These are phyloP conservation scores for Drosophila subsilvestris DNA, from an alignment of 2,888 invertebrate species.

Conservation along the genomic window DNA sequence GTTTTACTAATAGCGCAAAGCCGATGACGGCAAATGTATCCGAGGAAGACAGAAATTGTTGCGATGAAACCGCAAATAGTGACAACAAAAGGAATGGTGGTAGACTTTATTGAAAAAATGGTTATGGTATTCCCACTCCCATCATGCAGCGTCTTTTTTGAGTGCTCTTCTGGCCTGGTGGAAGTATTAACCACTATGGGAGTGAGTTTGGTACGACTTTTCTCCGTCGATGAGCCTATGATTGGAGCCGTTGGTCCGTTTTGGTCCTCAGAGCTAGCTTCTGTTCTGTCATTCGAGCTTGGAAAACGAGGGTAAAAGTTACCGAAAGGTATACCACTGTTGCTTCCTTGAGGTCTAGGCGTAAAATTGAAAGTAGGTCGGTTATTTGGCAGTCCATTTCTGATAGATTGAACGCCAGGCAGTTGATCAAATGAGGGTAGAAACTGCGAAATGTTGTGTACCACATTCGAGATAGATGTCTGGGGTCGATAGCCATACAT, in stretches of 20 bases:
- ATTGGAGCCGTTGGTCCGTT: slow-evolving; percentile 13
- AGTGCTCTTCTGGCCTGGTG: slow-evolving; percentile 22
- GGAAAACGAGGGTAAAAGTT: slow-evolving; percentile 73
- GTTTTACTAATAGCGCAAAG: slow-evolving; percentile 88
- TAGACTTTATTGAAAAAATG: slow-evolving; percentile 85
- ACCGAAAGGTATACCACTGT: slow-evolving; percentile 78
- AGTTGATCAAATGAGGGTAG: slow-evolving; percentile 82
- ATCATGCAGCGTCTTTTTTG: slow-evolving; percentile 27
- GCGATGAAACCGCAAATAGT: slow-evolving; percentile 89
- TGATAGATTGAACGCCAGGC: slow-evolving; percentile 82
- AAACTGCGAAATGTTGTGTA: slow-evolving; percentile 81
- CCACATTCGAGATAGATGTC: slow-evolving; percentile 80
- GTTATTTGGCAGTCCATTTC: slow-evolving; percentile 77
- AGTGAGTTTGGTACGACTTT: slow-evolving; percentile 77
- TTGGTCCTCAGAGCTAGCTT: slow-evolving; percentile 26
- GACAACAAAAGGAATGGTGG: slow-evolving; percentile 88
- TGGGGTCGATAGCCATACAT: slow-evolving; percentile 73
- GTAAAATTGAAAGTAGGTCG: slow-evolving; percentile 66
- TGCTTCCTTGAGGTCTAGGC: slow-evolving; percentile 67
- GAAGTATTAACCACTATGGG: slow-evolving; percentile 65
- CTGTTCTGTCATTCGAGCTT: slow-evolving; percentile 2
- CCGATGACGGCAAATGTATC: slow-evolving; percentile 88
- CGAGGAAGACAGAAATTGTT: slow-evolving; percentile 87
- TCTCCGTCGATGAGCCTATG: slow-evolving; percentile 49
- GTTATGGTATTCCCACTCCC: slow-evolving; percentile 34